Evolutionary conservation across 2,113 vertebrate genomes (phyloP).

Genomic region (Lampris megalopsis): DNA sequence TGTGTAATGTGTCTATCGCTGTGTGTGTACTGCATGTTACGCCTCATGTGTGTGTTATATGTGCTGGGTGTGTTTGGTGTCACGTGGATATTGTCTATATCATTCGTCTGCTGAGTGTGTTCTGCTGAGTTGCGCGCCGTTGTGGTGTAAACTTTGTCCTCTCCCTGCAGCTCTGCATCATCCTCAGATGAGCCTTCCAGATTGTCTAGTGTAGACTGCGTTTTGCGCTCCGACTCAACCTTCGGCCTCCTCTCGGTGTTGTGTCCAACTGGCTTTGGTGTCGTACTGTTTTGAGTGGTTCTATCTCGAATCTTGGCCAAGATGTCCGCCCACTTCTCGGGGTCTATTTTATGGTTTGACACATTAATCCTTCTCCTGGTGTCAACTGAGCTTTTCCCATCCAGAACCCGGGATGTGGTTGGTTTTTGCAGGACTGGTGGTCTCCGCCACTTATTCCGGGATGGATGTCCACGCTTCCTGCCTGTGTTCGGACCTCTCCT

Average conservation of each 20-base stretch:
- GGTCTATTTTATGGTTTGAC: slow-evolving; percentile 89
- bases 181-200: slow-evolving; percentile 76
- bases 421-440: slow-evolving; percentile 49
- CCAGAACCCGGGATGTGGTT: slow-evolving; percentile 57
- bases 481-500: slow-evolving; percentile 37
- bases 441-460: slow-evolving; percentile 72
- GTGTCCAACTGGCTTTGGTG: slow-evolving; percentile 38
- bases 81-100: background rate
- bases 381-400: slow-evolving; percentile 80
- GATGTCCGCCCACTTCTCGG: slow-evolving; percentile 90
- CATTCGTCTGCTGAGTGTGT: background rate
- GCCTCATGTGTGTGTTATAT: background rate
- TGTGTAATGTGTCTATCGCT: background rate
- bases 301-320: slow-evolving; percentile 89
- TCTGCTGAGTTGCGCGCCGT: background rate
- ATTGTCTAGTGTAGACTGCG: slow-evolving; percentile 13
- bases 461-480: slow-evolving; percentile 54
- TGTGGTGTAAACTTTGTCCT: slow-evolving; percentile 33
- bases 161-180: slow-evolving; percentile 39
- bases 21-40: background rate
- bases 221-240: slow-evolving; percentile 15
- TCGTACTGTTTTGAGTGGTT: slow-evolving; percentile 71
- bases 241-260: slow-evolving; percentile 45
- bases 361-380: slow-evolving; percentile 83
- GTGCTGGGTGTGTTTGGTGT: background rate